A percentile compares a stretch with the other conserved stretches of the same genome.
Conservation (phyloP, 1,140 invertebrate genomes). For the Halotydeus destructor region DNA sequence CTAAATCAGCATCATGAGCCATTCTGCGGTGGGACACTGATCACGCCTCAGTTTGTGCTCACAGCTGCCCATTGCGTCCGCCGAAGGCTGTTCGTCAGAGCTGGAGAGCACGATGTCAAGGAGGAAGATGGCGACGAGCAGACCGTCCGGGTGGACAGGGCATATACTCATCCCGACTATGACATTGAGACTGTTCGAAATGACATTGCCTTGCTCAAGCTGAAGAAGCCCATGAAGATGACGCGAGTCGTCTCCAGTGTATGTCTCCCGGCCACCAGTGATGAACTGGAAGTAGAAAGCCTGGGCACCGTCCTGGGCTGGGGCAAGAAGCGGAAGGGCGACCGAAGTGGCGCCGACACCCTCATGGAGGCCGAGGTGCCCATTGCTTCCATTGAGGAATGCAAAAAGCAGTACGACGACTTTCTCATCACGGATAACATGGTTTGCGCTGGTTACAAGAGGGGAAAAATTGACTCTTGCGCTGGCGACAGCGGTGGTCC, state of each 20-base stretch:
- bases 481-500: slow-evolving; percentile 45
- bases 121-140: slow-evolving; percentile 42
- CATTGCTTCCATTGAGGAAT: slow-evolving; percentile 27
- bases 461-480: slow-evolving; percentile 33
- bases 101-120: slow-evolving; percentile 60
- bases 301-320: slow-evolving; percentile 32
- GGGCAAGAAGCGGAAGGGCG: slow-evolving; percentile 33
- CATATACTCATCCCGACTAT: slow-evolving; percentile 58
- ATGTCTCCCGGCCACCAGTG: slow-evolving; percentile 40
- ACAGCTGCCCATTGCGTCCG: slow-evolving; percentile 76
- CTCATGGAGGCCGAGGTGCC: slow-evolving; percentile 48
- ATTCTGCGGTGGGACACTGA: slow-evolving; percentile 73
- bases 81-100: slow-evolving; percentile 47
- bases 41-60: slow-evolving; percentile 62
- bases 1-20: slow-evolving; percentile 54
- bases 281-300: slow-evolving; percentile 30
- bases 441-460: slow-evolving; percentile 35
- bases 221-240: slow-evolving; percentile 29
- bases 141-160: slow-evolving; percentile 45
- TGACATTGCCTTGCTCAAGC: slow-evolving; percentile 57
- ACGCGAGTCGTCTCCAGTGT: slow-evolving; percentile 24
- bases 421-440: slow-evolving; percentile 34
- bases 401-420: slow-evolving; percentile 30
- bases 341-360: slow-evolving; percentile 47
- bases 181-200: slow-evolving; percentile 70